Base-by-base conservation (phyloP, 2,797 vertebrate genomes). In the Heteromormyrus szaboi region DNA sequence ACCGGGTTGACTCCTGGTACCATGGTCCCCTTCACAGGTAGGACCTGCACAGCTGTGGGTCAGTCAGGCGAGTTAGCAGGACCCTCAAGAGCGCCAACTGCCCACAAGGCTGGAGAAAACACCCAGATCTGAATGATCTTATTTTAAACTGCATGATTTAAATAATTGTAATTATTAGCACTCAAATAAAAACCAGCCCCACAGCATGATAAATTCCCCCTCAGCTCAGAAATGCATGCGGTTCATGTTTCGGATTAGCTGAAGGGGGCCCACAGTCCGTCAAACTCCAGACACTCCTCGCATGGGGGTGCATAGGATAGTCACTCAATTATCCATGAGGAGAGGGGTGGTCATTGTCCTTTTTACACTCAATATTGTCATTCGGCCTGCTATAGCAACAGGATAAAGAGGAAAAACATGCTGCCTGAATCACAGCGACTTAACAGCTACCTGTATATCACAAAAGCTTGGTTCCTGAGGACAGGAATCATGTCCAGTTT, bases 21-120 rank as follows among this genome's bases (percentile, higher is more conserved):
- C 86, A 85, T 72, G 53, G 22, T 86, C 50, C 89, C 89, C 76
- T 65, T 85, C 25, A 85, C 86, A 33, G 89, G 72, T 46, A 89
- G 87, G 51, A 88, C 87, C 65, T 76, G 89, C 76, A 89, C 85
- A 3, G 83, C 87, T 90, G 62, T 62, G 81, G 11, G 33, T 8
- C n/a, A 68, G 41, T 50, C 41, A 84, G 33, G 41, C 6, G 3
- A 46, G 76, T 81, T 46, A 81, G 7, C 76, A n/a, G 9, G 37
- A 46, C 2, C 76, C 41, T 81, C 19, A 81, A 44, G 17, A 8
- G 76, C 5, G 6, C 14, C 33, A n/a, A 79, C 14, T 19, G 37
- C 6, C 72, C 2, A 46, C 37, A 9, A 46, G 5, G 41, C 44
- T 8, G 76, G 76, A 33, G 41, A 81, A 46, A n/a, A 81, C 17